Evolutionary conservation across 2,113 vertebrate genomes (phyloP).

Genomic region (Scalopus aquaticus): DNA sequence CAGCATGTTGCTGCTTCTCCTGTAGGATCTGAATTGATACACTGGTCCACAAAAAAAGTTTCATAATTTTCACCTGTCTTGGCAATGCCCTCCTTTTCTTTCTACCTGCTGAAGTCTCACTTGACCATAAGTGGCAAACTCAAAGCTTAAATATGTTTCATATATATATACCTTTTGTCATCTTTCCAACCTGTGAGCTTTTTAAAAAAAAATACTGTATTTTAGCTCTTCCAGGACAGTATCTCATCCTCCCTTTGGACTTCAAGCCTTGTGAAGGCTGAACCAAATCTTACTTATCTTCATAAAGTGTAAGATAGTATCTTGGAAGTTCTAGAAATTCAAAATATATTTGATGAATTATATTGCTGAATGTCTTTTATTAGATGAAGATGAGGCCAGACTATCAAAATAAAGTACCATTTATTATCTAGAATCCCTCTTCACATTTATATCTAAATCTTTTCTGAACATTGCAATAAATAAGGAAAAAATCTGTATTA

Average conservation of each 20-base stretch:
- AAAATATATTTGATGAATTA: not conserved
- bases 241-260: not conserved
- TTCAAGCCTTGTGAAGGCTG: not conserved
- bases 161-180: not conserved
- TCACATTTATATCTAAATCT: not conserved
- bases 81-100: not conserved
- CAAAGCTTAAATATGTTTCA: not conserved
- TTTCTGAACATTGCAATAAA: not conserved
- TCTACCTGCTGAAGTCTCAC: not conserved
- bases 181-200: not conserved
- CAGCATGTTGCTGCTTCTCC: not conserved
- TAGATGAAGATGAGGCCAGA: not conserved
- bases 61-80: not conserved
- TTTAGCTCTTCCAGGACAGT: not conserved
- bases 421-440: not conserved
- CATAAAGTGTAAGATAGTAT: not conserved
- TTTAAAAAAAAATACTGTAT: not conserved
- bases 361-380: not conserved
- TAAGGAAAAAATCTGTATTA: not conserved
- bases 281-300: not conserved
- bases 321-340: not conserved
- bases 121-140: not conserved
- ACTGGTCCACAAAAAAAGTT: not conserved
- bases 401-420: slow-evolving; percentile 26
- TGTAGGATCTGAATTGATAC: not conserved